These are phyloP conservation scores for Hemichromis elongatus DNA, from an alignment of 2,113 vertebrate species.

Conservation along the genomic window DNA sequence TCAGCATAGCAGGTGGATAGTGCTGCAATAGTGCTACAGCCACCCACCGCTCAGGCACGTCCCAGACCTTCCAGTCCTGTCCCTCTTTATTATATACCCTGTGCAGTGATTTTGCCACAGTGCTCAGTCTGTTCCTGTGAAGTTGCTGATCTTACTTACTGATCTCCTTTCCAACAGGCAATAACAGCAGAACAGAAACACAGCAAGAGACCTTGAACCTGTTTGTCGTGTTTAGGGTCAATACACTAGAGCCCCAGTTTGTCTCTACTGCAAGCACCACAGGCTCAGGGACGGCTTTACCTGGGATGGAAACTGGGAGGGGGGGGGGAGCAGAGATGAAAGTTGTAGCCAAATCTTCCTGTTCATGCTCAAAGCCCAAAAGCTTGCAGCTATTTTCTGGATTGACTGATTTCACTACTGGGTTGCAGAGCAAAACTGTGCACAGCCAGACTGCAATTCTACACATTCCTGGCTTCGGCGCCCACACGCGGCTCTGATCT, in stretches of 20 bases:
- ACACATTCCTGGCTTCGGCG: neutral
- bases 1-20: neutral
- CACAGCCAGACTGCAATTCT: conserved; percentile 26
- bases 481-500: conserved; percentile 16
- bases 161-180: neutral
- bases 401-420: conserved; percentile 40
- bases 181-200: neutral
- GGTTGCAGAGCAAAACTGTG: conserved; percentile 24
- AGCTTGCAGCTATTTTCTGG: conserved; percentile 34
- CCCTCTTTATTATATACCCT: neutral
- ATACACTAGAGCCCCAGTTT: neutral
- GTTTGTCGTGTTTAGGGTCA: neutral
- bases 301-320: neutral
- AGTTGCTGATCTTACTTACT: neutral
- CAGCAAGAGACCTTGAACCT: neutral
- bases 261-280: neutral
- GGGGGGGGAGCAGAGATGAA: neutral
- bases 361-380: conserved; percentile 15
- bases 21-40: neutral
- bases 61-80: neutral
- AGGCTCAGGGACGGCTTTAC: conserved; percentile 5
- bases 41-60: neutral
- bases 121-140: neutral
- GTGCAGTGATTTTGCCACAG: neutral
- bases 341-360: conserved; percentile 17